Percentiles rank a stretch among this genome's conserved stretches.
phyloP scores from a whole-genome alignment of 2,113 vertebrate genomes.

The Callithrix jacchus region DNA sequence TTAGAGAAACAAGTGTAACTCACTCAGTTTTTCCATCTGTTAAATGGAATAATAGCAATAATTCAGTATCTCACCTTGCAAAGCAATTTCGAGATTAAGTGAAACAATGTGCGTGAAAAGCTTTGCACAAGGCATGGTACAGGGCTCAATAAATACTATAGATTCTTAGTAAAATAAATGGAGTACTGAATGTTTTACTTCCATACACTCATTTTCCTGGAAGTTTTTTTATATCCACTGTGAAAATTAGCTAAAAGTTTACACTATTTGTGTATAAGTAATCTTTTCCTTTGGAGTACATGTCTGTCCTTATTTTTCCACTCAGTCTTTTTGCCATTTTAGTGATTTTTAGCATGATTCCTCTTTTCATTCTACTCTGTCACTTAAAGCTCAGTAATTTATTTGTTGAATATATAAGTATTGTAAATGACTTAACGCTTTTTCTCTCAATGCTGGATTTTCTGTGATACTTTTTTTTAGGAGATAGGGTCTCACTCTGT shows the following conservation, averaged over 20 bases:
- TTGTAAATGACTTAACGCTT: neutral
- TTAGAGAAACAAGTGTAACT: neutral
- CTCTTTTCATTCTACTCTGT: neutral
- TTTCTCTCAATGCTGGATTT: neutral
- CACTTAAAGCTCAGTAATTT: neutral
- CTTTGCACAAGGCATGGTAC: neutral
- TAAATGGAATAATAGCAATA: neutral
- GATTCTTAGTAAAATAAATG: neutral
- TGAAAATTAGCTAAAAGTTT: slow-evolving; percentile 26
- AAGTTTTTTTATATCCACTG: neutral
- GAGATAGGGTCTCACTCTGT: no score
- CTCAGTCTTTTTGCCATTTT: neutral
- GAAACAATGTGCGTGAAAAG: neutral
- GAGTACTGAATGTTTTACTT: neutral
- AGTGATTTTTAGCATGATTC: neutral
- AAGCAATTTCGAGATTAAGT: neutral
- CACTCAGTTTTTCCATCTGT: slow-evolving; percentile 19
- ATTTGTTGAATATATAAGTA: slow-evolving; percentile 2
- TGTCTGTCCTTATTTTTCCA: neutral
- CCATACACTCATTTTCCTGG: neutral
- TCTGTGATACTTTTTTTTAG: neutral
- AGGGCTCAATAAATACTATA: neutral
- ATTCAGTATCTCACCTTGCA: neutral
- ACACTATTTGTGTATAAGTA: neutral
- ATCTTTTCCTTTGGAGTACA: neutral